phyloP scores from a whole-genome alignment of 2,113 vertebrate genomes.

The Phainopepla nitens region DNA sequence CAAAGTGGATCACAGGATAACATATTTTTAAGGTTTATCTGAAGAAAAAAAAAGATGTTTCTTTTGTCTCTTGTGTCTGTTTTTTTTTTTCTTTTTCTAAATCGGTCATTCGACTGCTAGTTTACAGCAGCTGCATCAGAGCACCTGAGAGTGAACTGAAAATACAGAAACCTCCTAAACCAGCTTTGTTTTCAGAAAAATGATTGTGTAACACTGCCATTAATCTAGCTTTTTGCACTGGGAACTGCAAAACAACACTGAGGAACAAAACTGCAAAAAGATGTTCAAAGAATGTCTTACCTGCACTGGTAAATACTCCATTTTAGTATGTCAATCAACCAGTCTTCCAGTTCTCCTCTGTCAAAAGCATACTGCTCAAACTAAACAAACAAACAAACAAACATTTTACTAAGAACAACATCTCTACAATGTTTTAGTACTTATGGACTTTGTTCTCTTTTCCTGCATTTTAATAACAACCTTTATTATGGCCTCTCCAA shows the following conservation, averaged over 20 bases:
- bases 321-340: slow-evolving; percentile 65
- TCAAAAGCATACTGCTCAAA: slow-evolving; percentile 70
- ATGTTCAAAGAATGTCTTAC: slow-evolving; percentile 59
- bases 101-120: background rate
- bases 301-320: slow-evolving; percentile 72
- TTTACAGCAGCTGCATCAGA: background rate
- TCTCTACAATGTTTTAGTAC: background rate
- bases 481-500: background rate
- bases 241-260: background rate
- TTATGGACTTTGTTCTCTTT: background rate
- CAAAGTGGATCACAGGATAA: background rate
- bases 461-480: background rate
- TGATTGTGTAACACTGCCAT: background rate
- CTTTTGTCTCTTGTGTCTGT: background rate
- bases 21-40: background rate
- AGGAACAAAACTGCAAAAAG: background rate
- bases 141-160: background rate
- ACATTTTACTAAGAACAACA: background rate
- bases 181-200: background rate
- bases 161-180: background rate
- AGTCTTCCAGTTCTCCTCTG: slow-evolving; percentile 67
- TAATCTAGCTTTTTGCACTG: background rate
- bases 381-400: slow-evolving; percentile 63
- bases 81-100: background rate
- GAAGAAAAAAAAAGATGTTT: background rate